phyloP scores from a whole-genome alignment of 1,140 invertebrate genomes.

The Cephus cinctus region DNA sequence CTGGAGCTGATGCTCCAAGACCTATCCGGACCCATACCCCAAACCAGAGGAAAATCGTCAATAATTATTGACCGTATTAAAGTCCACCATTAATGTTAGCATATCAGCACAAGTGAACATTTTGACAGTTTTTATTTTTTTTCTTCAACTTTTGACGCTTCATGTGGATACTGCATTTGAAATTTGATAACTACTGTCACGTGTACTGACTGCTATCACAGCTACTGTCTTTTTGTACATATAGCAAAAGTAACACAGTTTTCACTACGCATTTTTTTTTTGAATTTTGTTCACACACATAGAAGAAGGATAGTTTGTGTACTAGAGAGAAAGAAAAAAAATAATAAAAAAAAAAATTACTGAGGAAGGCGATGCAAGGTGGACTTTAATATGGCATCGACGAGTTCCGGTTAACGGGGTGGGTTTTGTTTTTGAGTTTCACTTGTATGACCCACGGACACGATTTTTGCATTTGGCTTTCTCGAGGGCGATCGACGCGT shows the following conservation, averaged over 20 bases:
- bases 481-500: no score
- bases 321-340: conserved; percentile 6
- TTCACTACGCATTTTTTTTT: conserved; percentile 24
- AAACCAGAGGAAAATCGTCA: conserved; percentile 51
- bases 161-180: no score
- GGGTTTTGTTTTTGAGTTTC: no score
- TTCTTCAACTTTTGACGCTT: no score
- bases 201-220: conserved; percentile 23
- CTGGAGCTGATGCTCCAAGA: conserved; percentile 49
- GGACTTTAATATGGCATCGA: conserved; percentile 46
- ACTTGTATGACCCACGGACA: no score
- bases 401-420: conserved; percentile 29
- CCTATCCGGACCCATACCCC: conserved; percentile 43
- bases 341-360: conserved; percentile 16
- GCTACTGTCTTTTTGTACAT: conserved; percentile 21
- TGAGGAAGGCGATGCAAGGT: no score
- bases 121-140: conserved; percentile 19
- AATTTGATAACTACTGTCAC: no score
- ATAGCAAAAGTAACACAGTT: neutral
- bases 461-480: no score
- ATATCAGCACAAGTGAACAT: no score
- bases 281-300: conserved; percentile 15
- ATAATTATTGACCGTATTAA: conserved; percentile 43
- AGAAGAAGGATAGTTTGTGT: conserved; percentile 12
- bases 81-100: conserved; percentile 34